phyloP scores from a whole-genome alignment of 1,140 invertebrate species.

The Micrasema minimum region DNA sequence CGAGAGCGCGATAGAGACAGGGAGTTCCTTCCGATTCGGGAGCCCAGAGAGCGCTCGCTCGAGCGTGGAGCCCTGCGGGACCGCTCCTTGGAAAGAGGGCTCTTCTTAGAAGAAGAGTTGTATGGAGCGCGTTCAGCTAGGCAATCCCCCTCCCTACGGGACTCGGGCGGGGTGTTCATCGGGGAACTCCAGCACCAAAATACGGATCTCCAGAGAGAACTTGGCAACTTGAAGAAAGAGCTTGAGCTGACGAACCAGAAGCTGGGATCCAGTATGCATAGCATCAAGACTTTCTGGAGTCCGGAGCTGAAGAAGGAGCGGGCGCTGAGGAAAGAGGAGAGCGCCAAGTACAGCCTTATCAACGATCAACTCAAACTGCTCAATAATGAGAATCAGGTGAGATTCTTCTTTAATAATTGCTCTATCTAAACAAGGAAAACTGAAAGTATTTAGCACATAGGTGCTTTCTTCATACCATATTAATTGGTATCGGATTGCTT shows the following conservation, averaged over 20 bases:
- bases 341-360: slow-evolving; percentile 95
- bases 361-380: slow-evolving; percentile 97
- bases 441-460: no score
- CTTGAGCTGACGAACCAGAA: slow-evolving; percentile 98
- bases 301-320: slow-evolving; percentile 98
- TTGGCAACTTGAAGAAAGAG: slow-evolving; percentile 96
- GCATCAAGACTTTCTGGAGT: slow-evolving; percentile 99
- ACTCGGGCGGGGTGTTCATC: slow-evolving; percentile 73
- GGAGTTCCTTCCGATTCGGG: slow-evolving; percentile 84
- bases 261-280: slow-evolving; percentile 98
- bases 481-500: no score
- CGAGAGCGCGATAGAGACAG: slow-evolving; percentile 75
- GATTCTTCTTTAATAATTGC: slow-evolving; percentile 22
- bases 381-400: slow-evolving; percentile 97
- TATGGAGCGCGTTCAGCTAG: slow-evolving; percentile 78
- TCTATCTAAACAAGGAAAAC: neutral
- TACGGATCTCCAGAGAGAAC: slow-evolving; percentile 93
- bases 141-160: slow-evolving; percentile 75
- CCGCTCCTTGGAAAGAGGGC: slow-evolving; percentile 71
- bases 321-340: slow-evolving; percentile 96
- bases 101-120: slow-evolving; percentile 80
- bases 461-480: no score
- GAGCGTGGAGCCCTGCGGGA: slow-evolving; percentile 61
- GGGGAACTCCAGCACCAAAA: slow-evolving; percentile 96
- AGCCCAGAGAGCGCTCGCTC: slow-evolving; percentile 71